Conservation (phyloP, 2,888 invertebrate species). For the Acanthococcus lagerstroemiae region DNA sequence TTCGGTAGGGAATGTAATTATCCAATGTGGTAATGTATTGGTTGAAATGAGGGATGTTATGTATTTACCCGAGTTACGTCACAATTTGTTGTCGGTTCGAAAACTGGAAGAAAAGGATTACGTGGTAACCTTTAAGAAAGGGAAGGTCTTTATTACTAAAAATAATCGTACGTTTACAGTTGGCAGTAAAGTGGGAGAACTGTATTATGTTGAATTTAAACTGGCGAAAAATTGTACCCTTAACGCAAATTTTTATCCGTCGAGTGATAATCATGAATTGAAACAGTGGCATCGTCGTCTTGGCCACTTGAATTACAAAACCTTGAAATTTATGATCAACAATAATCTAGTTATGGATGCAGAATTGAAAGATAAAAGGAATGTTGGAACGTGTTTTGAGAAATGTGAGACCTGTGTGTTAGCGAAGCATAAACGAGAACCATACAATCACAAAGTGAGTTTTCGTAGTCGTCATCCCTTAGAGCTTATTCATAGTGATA, state of each 20-base stretch:
- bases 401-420: not conserved
- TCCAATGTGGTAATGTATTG: not conserved
- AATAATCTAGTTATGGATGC: not conserved
- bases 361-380: not conserved
- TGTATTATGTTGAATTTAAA: not conserved
- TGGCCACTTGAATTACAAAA: not conserved
- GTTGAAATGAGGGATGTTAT: not conserved
- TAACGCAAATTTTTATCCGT: not conserved
- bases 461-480: not conserved
- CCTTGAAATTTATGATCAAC: not conserved
- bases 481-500: not conserved
- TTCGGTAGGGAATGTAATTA: not conserved
- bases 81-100: not conserved
- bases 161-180: not conserved
- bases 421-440: not conserved
- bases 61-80: not conserved
- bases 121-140: not conserved
- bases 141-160: not conserved
- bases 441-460: not conserved
- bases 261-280: not conserved
- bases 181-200: not conserved
- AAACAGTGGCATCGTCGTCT: not conserved
- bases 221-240: not conserved
- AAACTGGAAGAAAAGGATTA: not conserved
- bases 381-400: not conserved